Evolutionary conservation across 2,113 vertebrate genomes (phyloP), one percentile per base, ranked within the genome.

Genomic region (Montifringilla adamsi): DNA sequence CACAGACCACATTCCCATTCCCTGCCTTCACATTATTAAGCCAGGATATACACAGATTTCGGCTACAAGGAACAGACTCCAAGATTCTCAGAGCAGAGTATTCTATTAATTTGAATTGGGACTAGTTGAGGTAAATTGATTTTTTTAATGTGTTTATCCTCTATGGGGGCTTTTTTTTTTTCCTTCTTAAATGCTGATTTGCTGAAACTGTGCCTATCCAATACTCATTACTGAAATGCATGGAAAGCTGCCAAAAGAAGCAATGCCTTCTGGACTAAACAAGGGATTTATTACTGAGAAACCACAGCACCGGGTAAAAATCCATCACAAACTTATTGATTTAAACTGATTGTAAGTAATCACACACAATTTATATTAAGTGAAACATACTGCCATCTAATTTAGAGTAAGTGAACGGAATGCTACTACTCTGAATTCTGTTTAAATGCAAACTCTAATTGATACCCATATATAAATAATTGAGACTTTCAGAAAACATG

Each of bases 321-420:
- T 97, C 97, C 89, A 97, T 95, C 94, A 96, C 92, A 96, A 97
- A 97, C 59, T 89, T 95, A 97, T 97, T 97, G 97, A 96, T 94
- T 97, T 97, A 95, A 96, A 87, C 92, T 95, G 96, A 96, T 97
- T 96, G 93, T 93, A 97, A 96, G 95, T 96, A 95, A 97, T 97
- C 96, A 97, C 94, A 93, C 63, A 79, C 96, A 93, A 97, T 95
- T 97, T 97, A 97, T 96, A 97, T 95, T 89, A 97, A 97, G 89
- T 95, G 89, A 97, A 97, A 96, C 93, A 97, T 70, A 95, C 93
- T 95, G 93, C 96, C 94, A 95, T 68, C 95, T 97, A 97, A 98
- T 96, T 95, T 96, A 91, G 95, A 97, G 93, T 93, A 96, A 97
- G 87, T 96, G 79, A 95, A 91, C 13, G 74, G 93, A 97, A 96